Evolutionary conservation across 2,113 vertebrate species (phyloP), one percentile per base, ranked within the genome.

Genomic region (Peromyscus polionotus): DNA sequence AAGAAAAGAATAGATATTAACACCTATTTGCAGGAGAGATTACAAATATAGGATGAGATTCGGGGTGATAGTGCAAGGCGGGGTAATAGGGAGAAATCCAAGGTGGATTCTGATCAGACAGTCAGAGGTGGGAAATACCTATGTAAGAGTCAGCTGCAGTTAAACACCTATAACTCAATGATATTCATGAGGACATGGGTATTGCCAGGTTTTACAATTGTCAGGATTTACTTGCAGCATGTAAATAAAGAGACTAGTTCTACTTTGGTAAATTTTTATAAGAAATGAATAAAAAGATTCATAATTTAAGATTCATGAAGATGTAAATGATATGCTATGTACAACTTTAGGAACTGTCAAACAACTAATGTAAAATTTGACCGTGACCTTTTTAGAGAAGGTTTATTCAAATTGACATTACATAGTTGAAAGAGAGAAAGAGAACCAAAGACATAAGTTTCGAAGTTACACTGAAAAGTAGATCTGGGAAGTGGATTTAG

Each of bases 51-150:
- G 10, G 19, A 20, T 84, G 45, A 20, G 17, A 65, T 73, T 19
- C 14, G 0, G 19, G 2, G n/a, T 42, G 4, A 2, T 16, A 5
- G 17, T 22, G 7, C 0, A 90, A 11, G 4, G 31, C 26, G 13
- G 12, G 7, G 33, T n/a, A 17, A n/a, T 86, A 36, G 26, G 24
- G 54, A 33, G 19, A 48, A 83, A 28, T 48, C 5, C 0, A 14
- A 73, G 10, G 5, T 75, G 2, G 5, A 59, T 20, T 90, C 39
- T 54, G 7, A 75, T 67, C 22, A 86, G 45, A 26, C 7, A 42
- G 19, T 11, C 3, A 92, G n/a, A 90, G 31, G 36, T 75, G 22
- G 48, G 36, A 70, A 87, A 33, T 51, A 9, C 31, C 8, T 85
- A 24, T 93, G 33, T 8, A 7, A 65, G 0, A 20, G 42, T 61